Evolutionary conservation across 2,888 invertebrate genomes (phyloP), one percentile per base, ranked within the genome.

Genomic region (Erebia palarica): DNA sequence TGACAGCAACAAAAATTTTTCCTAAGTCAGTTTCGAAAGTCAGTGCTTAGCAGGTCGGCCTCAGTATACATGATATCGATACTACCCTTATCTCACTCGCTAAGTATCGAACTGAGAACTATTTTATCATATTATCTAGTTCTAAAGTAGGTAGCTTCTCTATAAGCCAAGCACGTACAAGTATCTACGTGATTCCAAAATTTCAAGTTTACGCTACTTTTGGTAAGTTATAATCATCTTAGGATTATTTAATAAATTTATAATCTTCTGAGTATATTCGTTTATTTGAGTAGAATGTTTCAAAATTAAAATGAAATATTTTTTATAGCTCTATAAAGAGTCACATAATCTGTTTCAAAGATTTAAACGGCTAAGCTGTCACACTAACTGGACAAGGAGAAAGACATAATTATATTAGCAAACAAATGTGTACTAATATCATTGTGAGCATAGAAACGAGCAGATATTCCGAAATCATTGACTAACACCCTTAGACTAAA

Each of bases 111-210:
- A 44, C n/a, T 42, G 42, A 42, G 44, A 60, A 60, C 60, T 60
- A 42, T n/a, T 44, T 60, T 60, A 60, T 60, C 60, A 42, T 18
- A 18, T 61, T 47, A 61, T 61, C n/a, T 47, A 61, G 61, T 61
- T 61, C 61, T 47, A 47, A 61, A 61, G 61, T 47, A 21, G 16
- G 61, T 47, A 21, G 16, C 47, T 61, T 61, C 47, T 47, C 44
- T 16, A 21, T 42, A 60, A 44, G 42, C 60, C 60, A 60, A 44
- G 61, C 61, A 61, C 61, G 61, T 61, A 61, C 61, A 47, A 14
- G 13, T 18, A 18, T 55, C 55, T 63, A 63, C 63, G 63, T 63
- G 47, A 63, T 63, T 49, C 63, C 63, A 47, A 63, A 63, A 21
- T 18, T 61, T 61, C 47, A 21, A 47, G 61, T 49, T 63, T 49